These are phyloP conservation scores for Cassiopea andromeda DNA, from an alignment of 30 jellyfish, hydroid and myxozoan genomes.

Conservation along the genomic window DNA sequence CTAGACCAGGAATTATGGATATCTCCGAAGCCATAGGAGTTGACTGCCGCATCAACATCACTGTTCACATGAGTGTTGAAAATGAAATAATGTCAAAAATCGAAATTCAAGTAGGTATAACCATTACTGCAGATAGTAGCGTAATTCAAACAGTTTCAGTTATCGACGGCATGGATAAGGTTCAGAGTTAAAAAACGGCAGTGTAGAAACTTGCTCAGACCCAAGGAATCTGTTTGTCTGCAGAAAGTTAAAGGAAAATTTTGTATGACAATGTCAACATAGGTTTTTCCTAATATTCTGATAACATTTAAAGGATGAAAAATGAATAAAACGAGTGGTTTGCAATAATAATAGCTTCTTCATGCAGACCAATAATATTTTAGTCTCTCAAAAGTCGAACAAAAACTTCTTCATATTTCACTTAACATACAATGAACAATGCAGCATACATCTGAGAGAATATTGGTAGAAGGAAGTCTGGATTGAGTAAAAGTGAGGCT, in stretches of 20 bases:
- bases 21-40: slow-evolving; percentile 60
- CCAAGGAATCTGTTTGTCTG: background rate
- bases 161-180: slow-evolving; percentile 60
- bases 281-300: slow-evolving; percentile 31
- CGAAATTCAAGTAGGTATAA: slow-evolving; percentile 36
- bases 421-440: too few species aligned
- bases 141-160: slow-evolving; percentile 36
- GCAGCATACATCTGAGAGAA: too few species aligned
- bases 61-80: slow-evolving; percentile 38
- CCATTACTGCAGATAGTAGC: slow-evolving; percentile 30
- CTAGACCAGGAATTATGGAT: slow-evolving; percentile 49
- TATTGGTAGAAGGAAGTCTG: too few species aligned
- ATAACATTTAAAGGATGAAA: slow-evolving; percentile 44
- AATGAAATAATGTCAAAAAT: slow-evolving; percentile 46
- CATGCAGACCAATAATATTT: too few species aligned
- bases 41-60: slow-evolving; percentile 48
- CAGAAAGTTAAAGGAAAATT: background rate
- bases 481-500: too few species aligned
- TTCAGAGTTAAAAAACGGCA: slow-evolving; percentile 47
- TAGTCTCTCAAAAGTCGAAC: too few species aligned
- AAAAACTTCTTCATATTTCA: too few species aligned
- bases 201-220: slow-evolving; percentile 54
- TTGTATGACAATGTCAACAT: slow-evolving; percentile 32
- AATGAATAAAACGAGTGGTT: slow-evolving; percentile 21
- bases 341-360: too few species aligned